Evolutionary conservation across 2,888 invertebrate genomes (phyloP), one percentile per base, ranked within the genome.

Genomic region (Prenolepis imparis): DNA sequence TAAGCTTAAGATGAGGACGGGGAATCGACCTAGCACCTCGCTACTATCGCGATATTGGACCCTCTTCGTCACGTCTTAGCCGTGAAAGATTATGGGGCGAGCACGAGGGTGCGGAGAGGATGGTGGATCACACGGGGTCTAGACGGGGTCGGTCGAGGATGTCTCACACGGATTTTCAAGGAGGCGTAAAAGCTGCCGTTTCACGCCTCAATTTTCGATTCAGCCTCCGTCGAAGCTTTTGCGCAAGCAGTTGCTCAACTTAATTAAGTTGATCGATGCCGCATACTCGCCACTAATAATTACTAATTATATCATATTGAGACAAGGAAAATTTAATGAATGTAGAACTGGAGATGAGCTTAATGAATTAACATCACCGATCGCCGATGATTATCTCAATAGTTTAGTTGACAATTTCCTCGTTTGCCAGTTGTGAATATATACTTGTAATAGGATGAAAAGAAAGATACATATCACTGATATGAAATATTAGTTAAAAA

Each of bases 21-120:
- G 84, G 72, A 87, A 86, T 82, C 63, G 80, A 86, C 80, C 74
- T 83, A 83, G 78, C 85, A 75, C 83, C 74, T 87, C 39, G 72
- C 72, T 83, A 21, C 72, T 68, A 75, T 77, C 67, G 39, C 63
- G 66, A 87, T 82, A 86, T 84, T 64, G 75, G 67, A 85, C 70
- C 83, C 70, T 82, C 80, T 70, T 84, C 86, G 68, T 70, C 81
- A 80, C 81, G 64, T 70, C 85, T 61, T 57, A 28, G 18, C 36
- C 78, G 63, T 84, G 84, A 86, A 80, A 84, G 84, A 87, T 87
- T 86, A 80, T 59, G 70, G 59, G 18, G 44, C 59, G 32, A 68
- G 41, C 57, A 41, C 41, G 44, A 12, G 57, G n/a, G 21, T 44
- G 15, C 8, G 48, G 0, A n/a, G 48, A 28, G 3, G 48, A 18